A percentile compares a stretch with the other conserved stretches of the same genome.
phyloP scores from a whole-genome alignment of 64 coral and sea anemone species.

The Orbicella faveolata region DNA sequence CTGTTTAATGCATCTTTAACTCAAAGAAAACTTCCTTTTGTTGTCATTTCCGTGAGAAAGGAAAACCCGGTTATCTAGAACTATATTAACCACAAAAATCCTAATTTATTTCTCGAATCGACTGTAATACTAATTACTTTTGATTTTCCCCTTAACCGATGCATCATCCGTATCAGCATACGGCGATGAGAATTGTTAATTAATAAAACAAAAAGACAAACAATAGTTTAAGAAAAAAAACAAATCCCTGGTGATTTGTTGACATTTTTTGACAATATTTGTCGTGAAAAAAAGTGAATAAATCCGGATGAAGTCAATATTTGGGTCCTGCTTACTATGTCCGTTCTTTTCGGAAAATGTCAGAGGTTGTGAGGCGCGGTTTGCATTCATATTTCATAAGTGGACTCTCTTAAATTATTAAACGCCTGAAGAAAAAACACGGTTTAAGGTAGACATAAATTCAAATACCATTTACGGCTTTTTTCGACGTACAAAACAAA shows the following conservation, averaged over 20 bases:
- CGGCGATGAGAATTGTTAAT: background rate
- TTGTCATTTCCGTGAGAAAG: background rate
- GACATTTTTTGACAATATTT: conserved; percentile 15
- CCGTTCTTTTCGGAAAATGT: background rate
- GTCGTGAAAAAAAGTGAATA: conserved; percentile 13
- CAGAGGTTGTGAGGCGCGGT: background rate
- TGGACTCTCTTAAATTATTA: background rate
- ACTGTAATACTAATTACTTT: background rate
- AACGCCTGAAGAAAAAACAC: background rate
- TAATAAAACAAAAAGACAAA: conserved; percentile 17
- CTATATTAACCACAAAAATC: background rate
- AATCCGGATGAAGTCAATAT: conserved; percentile 16
- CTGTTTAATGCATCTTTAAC: background rate
- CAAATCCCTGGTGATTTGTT: conserved; percentile 1
- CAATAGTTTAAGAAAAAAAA: background rate
- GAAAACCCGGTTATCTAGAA: background rate
- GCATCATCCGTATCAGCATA: background rate
- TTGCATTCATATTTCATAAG: background rate
- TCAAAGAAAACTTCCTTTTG: background rate
- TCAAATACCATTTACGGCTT: background rate
- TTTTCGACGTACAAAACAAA: background rate
- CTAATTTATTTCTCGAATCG: conserved; percentile 10
- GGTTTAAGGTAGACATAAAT: background rate
- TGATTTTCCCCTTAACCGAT: background rate
- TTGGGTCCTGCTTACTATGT: background rate